phyloP scores from a whole-genome alignment of 1,140 invertebrate species.

The Anoplolepis gracilipes region DNA sequence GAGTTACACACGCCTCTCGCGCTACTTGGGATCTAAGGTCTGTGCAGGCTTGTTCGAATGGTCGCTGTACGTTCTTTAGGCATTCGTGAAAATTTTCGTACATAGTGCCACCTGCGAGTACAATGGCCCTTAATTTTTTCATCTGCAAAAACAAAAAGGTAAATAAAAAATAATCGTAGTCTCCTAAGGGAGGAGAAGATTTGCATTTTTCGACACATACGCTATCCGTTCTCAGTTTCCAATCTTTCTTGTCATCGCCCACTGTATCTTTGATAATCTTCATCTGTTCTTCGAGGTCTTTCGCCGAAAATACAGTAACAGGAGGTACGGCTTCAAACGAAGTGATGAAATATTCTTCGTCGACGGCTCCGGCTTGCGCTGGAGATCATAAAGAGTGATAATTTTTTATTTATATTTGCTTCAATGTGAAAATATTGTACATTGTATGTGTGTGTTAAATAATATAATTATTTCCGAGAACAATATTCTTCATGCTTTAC shows the following conservation, averaged over 20 bases:
- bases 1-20: conserved; percentile 97
- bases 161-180: background rate
- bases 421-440: background rate
- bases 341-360: conserved; percentile 94
- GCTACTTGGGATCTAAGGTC: conserved; percentile 97
- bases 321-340: conserved; percentile 94
- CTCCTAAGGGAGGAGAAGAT: background rate
- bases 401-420: background rate
- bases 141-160: conserved; percentile 87
- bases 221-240: conserved; percentile 96
- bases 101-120: conserved; percentile 92
- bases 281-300: conserved; percentile 94
- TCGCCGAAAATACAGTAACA: conserved; percentile 93
- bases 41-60: conserved; percentile 94
- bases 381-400: background rate
- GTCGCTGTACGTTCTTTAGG: conserved; percentile 92
- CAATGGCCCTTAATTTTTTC: conserved; percentile 93
- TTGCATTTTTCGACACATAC: conserved; percentile 86
- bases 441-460: background rate
- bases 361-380: conserved; percentile 93
- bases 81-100: conserved; percentile 93
- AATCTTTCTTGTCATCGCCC: conserved; percentile 93
- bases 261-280: conserved; percentile 91
- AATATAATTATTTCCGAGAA: conserved; percentile 9
- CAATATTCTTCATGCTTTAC: conserved; percentile 22